Conservation (phyloP, 23 tunicate genomes). For the Corella eumyota region DNA sequence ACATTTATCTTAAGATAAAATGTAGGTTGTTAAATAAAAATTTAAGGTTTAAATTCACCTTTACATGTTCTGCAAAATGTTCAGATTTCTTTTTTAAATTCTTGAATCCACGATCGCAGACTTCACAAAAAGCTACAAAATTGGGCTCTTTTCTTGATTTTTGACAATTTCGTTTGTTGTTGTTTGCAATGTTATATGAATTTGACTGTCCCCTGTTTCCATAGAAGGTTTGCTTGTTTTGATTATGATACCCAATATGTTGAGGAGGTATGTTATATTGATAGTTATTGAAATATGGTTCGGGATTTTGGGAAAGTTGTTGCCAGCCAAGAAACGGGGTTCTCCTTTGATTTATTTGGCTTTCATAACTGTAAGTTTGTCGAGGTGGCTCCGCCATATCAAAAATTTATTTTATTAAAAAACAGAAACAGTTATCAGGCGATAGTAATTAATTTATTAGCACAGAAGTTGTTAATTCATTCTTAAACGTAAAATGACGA, state of each 20-base stretch:
- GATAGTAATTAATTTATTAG: no score
- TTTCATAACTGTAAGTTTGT: no score
- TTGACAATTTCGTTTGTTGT: background rate
- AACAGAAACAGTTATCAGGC: no score
- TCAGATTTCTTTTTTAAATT: conserved; percentile 41
- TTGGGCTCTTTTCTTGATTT: conserved; percentile 6
- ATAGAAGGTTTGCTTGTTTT: no score
- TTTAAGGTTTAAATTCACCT: conserved; percentile 5
- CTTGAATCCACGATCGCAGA: conserved; percentile 83
- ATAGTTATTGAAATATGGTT: background rate
- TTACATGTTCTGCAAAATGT: conserved; percentile 68
- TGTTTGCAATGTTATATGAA: background rate
- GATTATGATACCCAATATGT: background rate
- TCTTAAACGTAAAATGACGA: no score
- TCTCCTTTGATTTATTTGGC: background rate
- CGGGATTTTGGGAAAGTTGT: background rate
- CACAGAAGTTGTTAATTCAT: no score
- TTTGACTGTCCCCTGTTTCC: no score
- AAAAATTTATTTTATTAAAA: no score
- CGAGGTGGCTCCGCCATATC: no score
- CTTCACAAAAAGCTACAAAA: conserved; percentile 85
- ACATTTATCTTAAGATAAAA: background rate
- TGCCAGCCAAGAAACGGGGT: background rate
- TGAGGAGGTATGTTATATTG: background rate
- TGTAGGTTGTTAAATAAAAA: no score